Evolutionary conservation across 2,888 invertebrate genomes (phyloP).

Genomic region (Scelioninae gen. 1): DNA sequence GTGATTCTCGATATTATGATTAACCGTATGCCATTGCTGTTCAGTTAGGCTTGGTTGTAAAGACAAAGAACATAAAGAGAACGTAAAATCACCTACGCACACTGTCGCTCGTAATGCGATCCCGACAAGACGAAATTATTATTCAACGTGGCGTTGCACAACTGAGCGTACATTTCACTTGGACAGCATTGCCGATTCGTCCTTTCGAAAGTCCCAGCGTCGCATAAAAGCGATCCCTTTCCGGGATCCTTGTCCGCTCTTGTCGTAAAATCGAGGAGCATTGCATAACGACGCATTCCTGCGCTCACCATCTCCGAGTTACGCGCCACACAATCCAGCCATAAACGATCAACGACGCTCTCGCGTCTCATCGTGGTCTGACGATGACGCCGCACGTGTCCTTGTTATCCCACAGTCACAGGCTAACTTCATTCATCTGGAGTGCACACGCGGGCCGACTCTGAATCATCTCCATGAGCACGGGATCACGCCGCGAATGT

Average conservation of each 20-base stretch:
- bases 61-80: constrained; percentile 13
- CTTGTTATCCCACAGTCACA: too few relatives aligned
- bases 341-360: constrained; percentile 26
- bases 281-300: constrained; percentile 53
- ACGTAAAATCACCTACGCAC: constrained; percentile 30
- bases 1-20: too few relatives aligned
- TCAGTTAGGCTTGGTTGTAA: background rate
- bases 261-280: constrained; percentile 14
- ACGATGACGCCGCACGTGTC: constrained; percentile 53
- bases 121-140: constrained; percentile 15
- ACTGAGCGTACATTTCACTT: constrained; percentile 28
- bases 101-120: background rate
- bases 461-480: constrained; percentile 37
- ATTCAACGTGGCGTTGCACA: constrained; percentile 22
- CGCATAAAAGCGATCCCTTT: constrained; percentile 17
- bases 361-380: constrained; percentile 47
- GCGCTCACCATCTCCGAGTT: constrained; percentile 17
- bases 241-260: constrained; percentile 31
- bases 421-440: constrained; percentile 45
- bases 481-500: constrained; percentile 1
- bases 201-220: constrained; percentile 18
- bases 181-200: constrained; percentile 14
- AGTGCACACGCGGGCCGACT: constrained; percentile 16
- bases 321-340: constrained; percentile 16
- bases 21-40: background rate